phyloP scores from a whole-genome alignment of 2,888 invertebrate species.

The Charanyca ferruginea region DNA sequence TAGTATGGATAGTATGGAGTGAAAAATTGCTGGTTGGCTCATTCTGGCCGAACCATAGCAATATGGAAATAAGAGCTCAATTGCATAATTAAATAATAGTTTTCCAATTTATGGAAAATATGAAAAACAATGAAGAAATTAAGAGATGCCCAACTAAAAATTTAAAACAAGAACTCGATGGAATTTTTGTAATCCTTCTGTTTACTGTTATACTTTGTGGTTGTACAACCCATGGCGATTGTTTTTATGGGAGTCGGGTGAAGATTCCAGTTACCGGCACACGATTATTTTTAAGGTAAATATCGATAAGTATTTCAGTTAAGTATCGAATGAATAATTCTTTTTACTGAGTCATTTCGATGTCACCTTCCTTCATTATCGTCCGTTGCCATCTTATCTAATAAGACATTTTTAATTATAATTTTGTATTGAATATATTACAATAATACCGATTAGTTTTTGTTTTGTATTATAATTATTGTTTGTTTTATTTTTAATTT shows the following conservation, averaged over 20 bases:
- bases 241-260: slow-evolving; percentile 57
- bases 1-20: too few species aligned
- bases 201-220: rapidly evolving
- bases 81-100: too few species aligned
- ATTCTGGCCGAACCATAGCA: too few species aligned
- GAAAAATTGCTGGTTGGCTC: too few species aligned
- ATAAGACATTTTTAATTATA: slow-evolving; percentile 17
- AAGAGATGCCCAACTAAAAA: too few species aligned
- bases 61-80: too few species aligned
- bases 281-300: slow-evolving; percentile 45
- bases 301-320: slow-evolving; percentile 22
- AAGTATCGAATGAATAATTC: not conserved
- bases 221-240: slow-evolving; percentile 38
- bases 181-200: slow-evolving; percentile 24
- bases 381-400: slow-evolving; percentile 13
- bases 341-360: slow-evolving; percentile 21
- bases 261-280: slow-evolving; percentile 35
- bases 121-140: too few species aligned
- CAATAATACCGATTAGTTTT: slow-evolving; percentile 11
- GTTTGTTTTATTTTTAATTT: slow-evolving; percentile 5
- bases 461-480: not conserved
- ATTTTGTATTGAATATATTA: not conserved
- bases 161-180: not conserved
- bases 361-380: slow-evolving; percentile 12
- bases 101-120: too few species aligned